Base-by-base conservation (phyloP, 2,888 invertebrate genomes). In the Magallana nippona region DNA sequence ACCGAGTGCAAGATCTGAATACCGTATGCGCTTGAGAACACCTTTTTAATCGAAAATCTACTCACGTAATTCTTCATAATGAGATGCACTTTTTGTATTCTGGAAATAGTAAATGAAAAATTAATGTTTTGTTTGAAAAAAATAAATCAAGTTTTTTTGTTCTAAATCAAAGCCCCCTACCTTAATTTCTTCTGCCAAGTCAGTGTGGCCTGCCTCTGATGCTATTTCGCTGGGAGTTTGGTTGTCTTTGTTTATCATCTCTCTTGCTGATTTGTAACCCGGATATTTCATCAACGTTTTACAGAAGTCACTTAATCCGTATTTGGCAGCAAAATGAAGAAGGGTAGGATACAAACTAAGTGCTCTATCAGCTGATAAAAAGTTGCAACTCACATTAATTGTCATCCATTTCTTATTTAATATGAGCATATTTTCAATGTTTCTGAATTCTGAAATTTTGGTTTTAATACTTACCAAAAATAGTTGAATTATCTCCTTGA, bases 241-340 rank as follows among this genome's bases (percentile, higher is more conserved):
- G 2, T 63, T 62, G 56, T 85, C 27, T 80, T 78, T 82, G 55
- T 85, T 85, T 78, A 78, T 82, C n/a, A 82, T 85, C 60, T 55
- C 22, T 27, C 62, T 27, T 15, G 81, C 81, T 8, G 15, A 11
- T 32, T n/a, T 84, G 44, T 63, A 63, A 10, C 84, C 81, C 1
- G 84, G 84, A 27, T 62, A 78, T 62, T 44, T 78, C n/a, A 81
- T 19, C 1, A 84, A 55, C 13, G 56, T 62, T 15, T n/a, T 19
- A 55, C 84, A 84, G 15, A 84, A 78, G 3, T 19, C 22, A 55
- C 19, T n/a, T 56, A 85, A 77, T 15, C 82, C 82, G 58, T 60
- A 85, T 55, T 77, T 82, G 22, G 85, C 85, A 71, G 78, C 85
- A 78, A 85, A 82, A 62, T 85, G 85, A 17, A 85, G 77, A 55